A percentile compares a stretch with the other conserved stretches of the same genome.
Evolutionary conservation across 2,888 invertebrate genomes (phyloP).

Genomic region (Drosophila anomelani): DNA sequence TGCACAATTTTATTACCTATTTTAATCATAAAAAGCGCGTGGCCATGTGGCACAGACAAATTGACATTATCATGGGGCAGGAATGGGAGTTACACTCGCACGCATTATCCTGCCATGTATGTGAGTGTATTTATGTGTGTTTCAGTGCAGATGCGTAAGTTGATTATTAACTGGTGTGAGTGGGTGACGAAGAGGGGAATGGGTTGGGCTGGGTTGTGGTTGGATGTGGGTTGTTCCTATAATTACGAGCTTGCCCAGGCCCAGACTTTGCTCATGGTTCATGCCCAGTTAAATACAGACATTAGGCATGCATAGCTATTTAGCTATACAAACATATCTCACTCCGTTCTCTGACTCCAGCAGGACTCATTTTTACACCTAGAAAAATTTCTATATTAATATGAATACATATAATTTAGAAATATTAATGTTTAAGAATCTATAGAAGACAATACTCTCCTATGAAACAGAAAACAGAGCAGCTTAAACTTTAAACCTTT

Average conservation of each 20-base stretch:
- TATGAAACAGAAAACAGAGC: too few relatives aligned
- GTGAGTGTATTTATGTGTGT: slow-evolving; percentile 6
- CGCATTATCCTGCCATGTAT: slow-evolving; percentile 17
- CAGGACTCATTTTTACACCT: slow-evolving; percentile 13
- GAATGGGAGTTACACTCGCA: slow-evolving; percentile 3
- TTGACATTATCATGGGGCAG: slow-evolving; percentile 52
- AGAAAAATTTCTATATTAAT: not conserved
- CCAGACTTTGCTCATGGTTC: slow-evolving; percentile 45
- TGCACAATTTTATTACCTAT: slow-evolving; percentile 53
- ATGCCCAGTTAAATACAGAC: slow-evolving; percentile 73
- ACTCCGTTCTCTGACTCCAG: not conserved
- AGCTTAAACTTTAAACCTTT: too few relatives aligned
- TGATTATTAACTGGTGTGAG: slow-evolving; percentile 69
- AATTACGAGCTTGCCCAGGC: slow-evolving; percentile 64
- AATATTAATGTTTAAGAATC: not conserved
- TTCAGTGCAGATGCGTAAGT: slow-evolving; percentile 61
- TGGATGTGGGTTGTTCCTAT: slow-evolving; percentile 55
- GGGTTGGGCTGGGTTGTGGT: slow-evolving; percentile 2
- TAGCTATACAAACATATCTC: slow-evolving; percentile 54
- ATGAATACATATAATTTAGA: not conserved
- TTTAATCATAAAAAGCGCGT: slow-evolving; percentile 73
- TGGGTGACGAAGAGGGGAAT: slow-evolving; percentile 25
- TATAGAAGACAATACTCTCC: not conserved
- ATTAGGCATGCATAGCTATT: slow-evolving; percentile 76
- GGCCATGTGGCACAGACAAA: slow-evolving; percentile 55